Conservation (phyloP, 2,113 vertebrate species). For the Aix galericulata region DNA sequence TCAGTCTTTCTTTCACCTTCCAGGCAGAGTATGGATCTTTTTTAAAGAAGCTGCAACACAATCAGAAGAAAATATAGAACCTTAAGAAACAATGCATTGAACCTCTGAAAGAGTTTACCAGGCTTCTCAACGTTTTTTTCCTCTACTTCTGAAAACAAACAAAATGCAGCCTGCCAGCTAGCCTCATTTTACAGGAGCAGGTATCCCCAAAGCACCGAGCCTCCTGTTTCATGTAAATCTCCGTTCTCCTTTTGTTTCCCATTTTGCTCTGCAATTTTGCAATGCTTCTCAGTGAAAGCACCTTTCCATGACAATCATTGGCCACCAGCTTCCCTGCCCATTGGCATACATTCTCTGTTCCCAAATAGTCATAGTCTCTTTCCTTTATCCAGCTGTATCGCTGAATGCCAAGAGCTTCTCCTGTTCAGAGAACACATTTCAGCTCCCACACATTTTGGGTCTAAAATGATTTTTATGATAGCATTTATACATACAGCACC, state of each 20-base stretch:
- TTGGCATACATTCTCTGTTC: neutral
- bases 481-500: neutral
- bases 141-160: neutral
- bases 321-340: neutral
- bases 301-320: neutral
- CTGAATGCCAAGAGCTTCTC: neutral
- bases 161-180: neutral
- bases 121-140: neutral
- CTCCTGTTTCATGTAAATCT: neutral
- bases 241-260: neutral
- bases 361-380: neutral
- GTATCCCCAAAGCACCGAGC: neutral
- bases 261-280: neutral
- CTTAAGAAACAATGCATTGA: neutral
- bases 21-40: neutral
- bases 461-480: neutral
- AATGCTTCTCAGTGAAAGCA: neutral
- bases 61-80: neutral
- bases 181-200: neutral
- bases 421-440: neutral
- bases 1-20: neutral
- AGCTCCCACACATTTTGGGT: neutral
- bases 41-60: neutral
- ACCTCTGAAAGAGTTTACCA: neutral
- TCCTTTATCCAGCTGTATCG: neutral